Percentiles rank a stretch among this genome's conserved stretches.
phyloP scores from a whole-genome alignment of 2,113 vertebrate genomes.

The Mastomys natalensis region DNA sequence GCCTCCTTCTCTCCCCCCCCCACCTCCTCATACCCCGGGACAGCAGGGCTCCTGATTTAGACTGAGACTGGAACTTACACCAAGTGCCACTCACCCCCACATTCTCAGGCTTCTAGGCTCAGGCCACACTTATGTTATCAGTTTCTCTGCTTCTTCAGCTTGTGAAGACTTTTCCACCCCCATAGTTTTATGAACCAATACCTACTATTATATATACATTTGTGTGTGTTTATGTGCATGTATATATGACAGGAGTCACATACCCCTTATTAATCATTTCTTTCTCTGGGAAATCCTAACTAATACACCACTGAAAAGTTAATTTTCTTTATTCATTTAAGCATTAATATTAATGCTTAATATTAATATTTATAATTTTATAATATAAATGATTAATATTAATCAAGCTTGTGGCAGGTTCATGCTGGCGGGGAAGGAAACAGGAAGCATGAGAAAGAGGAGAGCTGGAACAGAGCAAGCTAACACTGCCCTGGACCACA shows the following conservation, averaged over 20 bases:
- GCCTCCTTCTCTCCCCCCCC: too few species aligned
- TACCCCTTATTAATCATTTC: neutral
- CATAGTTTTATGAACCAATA: neutral
- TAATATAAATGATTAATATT: too few species aligned
- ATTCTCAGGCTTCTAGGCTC: neutral
- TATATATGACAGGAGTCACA: neutral
- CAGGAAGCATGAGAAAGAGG: neutral
- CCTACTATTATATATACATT: neutral
- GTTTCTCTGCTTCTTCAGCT: neutral
- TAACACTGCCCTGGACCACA: neutral
- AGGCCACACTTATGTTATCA: neutral
- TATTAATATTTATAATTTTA: too few species aligned
- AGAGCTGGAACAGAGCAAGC: accelerated
- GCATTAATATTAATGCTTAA: neutral
- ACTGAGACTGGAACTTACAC: neutral
- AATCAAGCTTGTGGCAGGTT: too few species aligned
- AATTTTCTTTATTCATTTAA: neutral
- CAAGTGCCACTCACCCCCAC: neutral
- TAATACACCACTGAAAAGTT: neutral
- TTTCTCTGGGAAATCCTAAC: slow-evolving; percentile 18
- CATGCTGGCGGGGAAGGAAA: neutral
- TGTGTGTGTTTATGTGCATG: neutral
- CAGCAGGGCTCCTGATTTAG: neutral
- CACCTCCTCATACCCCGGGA: neutral
- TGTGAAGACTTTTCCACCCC: neutral